Evolutionary conservation across 35 echinoderm and acorn worm species (phyloP), one percentile per base, ranked within the genome.

Genomic region (Chiridota heheva): DNA sequence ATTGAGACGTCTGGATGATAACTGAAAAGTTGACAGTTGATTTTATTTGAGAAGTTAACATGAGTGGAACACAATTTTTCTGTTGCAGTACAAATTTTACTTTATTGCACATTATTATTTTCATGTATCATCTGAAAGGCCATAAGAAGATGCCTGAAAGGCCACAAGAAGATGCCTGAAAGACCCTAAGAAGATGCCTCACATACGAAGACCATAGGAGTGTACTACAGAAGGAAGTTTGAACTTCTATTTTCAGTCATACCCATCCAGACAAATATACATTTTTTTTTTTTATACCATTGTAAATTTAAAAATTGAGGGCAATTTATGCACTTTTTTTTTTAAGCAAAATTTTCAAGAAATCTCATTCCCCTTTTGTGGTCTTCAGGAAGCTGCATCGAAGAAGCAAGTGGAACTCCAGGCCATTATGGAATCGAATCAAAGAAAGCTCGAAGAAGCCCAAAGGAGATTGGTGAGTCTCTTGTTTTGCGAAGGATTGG

Each of bases 381-480:
- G 45, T 59, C 74, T 83, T 3, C 55, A 98, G 95, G 95, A 98
- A 38, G 95, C 91, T 65, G 95, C 91, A 60, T 53, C 58, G 7
- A 78, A 69, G 25, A 88, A 86, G 42, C 70, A 89, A 16, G 85
- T 84, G 40, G 84, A 91, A 59, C 75, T 98, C 6, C 89, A 98
- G 26, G 64, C 72, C 53, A 91, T 98, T 26, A 98, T 98, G 95
- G 72, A 85, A 75, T 90, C 91, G 26, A 98, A 98, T 27, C 83
- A 89, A 30, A 73, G 62, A 10, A 98, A 98, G 63, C 86, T 98
- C 65, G 95, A 98, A 69, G 95, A 98, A 60, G 95, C 95, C 1
- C 95, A 98, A 62, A 98, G 76, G 68, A 98, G 92, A 75, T 63
- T 98, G 95, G 95, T 98, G 80, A 91, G 95, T 60, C 63, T 2